Conservation (phyloP, 1,140 invertebrate genomes). For the Aphelenchoides besseyi region DNA sequence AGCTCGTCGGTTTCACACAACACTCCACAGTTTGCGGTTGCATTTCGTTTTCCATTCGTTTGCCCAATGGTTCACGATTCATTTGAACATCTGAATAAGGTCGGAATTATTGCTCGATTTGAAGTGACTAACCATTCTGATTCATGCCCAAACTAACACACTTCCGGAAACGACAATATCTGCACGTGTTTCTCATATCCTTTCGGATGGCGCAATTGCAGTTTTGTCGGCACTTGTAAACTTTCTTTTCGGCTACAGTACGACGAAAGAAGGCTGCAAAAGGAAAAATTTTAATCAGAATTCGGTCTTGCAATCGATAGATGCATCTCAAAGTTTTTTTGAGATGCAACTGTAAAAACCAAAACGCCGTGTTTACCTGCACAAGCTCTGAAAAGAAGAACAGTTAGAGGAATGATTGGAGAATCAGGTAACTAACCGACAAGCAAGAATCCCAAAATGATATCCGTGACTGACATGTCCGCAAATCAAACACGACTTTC, state of each 20-base stretch:
- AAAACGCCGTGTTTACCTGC: not conserved
- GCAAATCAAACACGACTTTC: conserved; percentile 35
- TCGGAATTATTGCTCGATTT: not conserved
- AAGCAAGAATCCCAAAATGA: conserved; percentile 49
- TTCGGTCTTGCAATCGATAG: no score
- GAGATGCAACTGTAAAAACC: no score
- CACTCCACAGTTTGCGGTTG: conserved; percentile 18
- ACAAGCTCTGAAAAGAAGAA: no score
- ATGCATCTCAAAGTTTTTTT: no score
- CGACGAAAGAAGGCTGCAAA: conserved; percentile 50
- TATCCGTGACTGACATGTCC: conserved; percentile 46
- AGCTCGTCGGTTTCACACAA: conserved; percentile 20
- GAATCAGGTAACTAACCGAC: no score
- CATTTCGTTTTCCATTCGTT: conserved; percentile 23
- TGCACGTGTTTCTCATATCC: conserved; percentile 48
- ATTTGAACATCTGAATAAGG: conserved; percentile 48
- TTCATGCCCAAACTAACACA: conserved; percentile 47
- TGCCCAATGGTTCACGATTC: conserved; percentile 52
- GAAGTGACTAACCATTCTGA: conserved; percentile 34
- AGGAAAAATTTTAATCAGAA: not conserved
- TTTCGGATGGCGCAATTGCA: conserved; percentile 41
- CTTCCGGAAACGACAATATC: conserved; percentile 43
- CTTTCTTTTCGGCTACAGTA: conserved; percentile 48
- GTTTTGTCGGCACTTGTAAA: conserved; percentile 45
- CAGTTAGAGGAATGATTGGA: no score